phyloP scores from a whole-genome alignment of 1,140 invertebrate species.

The Gonioctena quinquepunctata region DNA sequence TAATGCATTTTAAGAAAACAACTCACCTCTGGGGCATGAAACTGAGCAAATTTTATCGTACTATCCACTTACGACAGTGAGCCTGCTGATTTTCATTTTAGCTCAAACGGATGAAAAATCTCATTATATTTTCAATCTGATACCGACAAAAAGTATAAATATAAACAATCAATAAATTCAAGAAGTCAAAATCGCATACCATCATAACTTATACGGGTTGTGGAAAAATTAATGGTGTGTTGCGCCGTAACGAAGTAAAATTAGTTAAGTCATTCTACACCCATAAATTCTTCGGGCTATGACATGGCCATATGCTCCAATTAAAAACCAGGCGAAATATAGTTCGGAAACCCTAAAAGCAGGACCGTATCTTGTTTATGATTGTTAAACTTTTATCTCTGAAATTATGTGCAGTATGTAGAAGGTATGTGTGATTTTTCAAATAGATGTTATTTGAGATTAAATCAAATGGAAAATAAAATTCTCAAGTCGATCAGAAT shows the following conservation, averaged over 20 bases:
- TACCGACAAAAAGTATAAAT: neutral
- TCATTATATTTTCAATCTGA: neutral
- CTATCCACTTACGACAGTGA: neutral
- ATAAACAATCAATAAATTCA: constrained; percentile 17
- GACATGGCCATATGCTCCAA: constrained; percentile 41
- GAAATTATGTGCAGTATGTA: no score
- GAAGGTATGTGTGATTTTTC: no score
- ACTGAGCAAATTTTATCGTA: no score
- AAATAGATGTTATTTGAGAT: no score
- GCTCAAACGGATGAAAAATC: neutral
- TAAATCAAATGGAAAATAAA: no score
- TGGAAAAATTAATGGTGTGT: constrained; percentile 37
- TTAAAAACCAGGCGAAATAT: constrained; percentile 32
- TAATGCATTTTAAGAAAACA: no score
- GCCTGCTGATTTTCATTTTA: neutral
- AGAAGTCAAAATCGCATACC: constrained; percentile 10
- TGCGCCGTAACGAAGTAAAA: constrained; percentile 32
- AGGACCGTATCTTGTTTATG: neutral
- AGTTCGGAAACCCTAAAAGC: neutral
- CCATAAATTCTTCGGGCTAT: constrained; percentile 37
- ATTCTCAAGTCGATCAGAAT: no score
- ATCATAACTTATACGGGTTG: constrained; percentile 13
- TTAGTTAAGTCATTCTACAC: constrained; percentile 38
- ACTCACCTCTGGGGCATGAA: no score
- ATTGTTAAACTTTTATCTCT: no score